These are phyloP conservation scores for Botia kubotai DNA, from an alignment of 2,797 vertebrate genomes.

Conservation along the genomic window DNA sequence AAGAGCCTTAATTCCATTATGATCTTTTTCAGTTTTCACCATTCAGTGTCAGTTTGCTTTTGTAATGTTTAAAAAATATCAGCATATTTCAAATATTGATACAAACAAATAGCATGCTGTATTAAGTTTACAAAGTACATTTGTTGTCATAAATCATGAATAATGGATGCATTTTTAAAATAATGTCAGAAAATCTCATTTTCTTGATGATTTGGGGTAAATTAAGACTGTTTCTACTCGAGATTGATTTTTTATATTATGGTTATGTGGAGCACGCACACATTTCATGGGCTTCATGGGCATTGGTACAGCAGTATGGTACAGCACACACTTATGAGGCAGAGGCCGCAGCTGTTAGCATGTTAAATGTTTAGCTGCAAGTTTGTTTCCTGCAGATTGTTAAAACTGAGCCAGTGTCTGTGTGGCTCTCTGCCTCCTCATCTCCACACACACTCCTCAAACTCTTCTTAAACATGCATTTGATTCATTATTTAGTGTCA, in stretches of 20 bases:
- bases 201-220: background rate
- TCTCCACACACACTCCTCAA: slow-evolving; percentile 65
- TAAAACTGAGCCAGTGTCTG: slow-evolving; percentile 84
- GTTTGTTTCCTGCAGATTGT: slow-evolving; percentile 83
- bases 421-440: slow-evolving; percentile 61
- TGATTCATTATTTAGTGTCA: too few relatives aligned
- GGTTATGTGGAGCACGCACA: too few relatives aligned
- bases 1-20: background rate
- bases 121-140: too few relatives aligned
- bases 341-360: slow-evolving; percentile 69
- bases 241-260: background rate
- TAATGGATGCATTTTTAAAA: too few relatives aligned
- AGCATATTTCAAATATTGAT: too few relatives aligned
- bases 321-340: slow-evolving; percentile 61
- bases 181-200: background rate
- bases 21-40: background rate
- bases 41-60: too few relatives aligned
- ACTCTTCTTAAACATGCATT: slow-evolving; percentile 8
- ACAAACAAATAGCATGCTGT: background rate
- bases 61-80: too few relatives aligned
- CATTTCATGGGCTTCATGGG: background rate
- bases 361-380: slow-evolving; percentile 73
- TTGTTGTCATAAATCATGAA: too few relatives aligned
- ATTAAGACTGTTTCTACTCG: background rate
- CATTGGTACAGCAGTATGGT: slow-evolving; percentile 23